Evolutionary conservation across 1,140 invertebrate species (phyloP), one percentile per base, ranked within the genome.

Genomic region (Bombus huntii): DNA sequence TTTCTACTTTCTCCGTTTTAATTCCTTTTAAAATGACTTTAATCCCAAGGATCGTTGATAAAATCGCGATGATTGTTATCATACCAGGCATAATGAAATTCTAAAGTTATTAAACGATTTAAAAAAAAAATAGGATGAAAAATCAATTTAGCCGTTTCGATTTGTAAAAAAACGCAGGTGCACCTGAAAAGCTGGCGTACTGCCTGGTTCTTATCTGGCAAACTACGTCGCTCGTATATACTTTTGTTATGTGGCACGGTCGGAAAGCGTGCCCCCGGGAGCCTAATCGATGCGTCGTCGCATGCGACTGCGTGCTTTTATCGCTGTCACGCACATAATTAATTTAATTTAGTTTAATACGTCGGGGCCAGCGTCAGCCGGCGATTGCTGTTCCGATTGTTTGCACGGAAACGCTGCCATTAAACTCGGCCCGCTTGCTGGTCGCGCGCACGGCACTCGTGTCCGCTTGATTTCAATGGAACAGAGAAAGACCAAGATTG

Each of bases 281-380:
- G 68, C 87, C 91, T 94, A 94, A 95, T 95, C 94, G 94, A 95
- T 95, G 93, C 92, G 91, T 93, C 91, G 93, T 93, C 91, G 93
- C 94, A 94, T 93, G 94, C 94, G 92, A 94, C 91, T 93, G 92
- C 92, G 91, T 92, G 93, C 93, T 94, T 94, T 95, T 94, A 93
- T 93, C 94, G 93, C 92, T 95, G 94, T 94, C 94, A 94, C 94
- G 94, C 94, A 95, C 93, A 93, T 95, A 94, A 95, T 95, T 95
- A 95, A 95, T 95, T 95, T 94, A 95, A 95, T 95, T 95, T 95
- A 94, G 94, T 94, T 94, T 94, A 94, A 94, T 95, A 94, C 92
- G 91, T 87, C 92, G 92, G 87, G 85, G 85, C 85, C 91, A 88
- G 90, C 90, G 90, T 90, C 90, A 91, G 90, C 85, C 88, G 89